Evolutionary conservation across 2,888 invertebrate species (phyloP).

Genomic region (Entomobrya proxima): DNA sequence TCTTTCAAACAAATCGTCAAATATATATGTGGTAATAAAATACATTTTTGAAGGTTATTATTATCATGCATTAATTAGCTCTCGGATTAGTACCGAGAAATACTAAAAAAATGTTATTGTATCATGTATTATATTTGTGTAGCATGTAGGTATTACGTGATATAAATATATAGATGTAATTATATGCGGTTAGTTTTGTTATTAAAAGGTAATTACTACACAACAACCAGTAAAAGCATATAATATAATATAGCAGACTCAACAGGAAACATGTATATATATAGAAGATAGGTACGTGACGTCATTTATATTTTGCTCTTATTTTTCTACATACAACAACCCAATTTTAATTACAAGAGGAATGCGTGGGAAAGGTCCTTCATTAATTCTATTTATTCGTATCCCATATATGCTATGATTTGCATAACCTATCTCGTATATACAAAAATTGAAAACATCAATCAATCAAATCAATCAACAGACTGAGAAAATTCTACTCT

Average conservation of each 20-base stretch:
- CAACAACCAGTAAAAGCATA: no score
- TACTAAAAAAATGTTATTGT: background rate
- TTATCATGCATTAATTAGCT: background rate
- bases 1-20: slow-evolving; percentile 53
- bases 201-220: no score
- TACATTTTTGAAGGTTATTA: background rate
- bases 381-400: background rate
- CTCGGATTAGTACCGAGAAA: no score
- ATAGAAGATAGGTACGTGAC: no score
- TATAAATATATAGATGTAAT: background rate
- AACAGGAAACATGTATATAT: no score
- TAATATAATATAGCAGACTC: no score
- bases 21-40: slow-evolving; percentile 46
- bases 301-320: slow-evolving; percentile 37
- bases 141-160: background rate
- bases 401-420: background rate
- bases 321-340: slow-evolving; percentile 41
- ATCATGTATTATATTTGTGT: background rate
- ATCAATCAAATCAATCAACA: slow-evolving; percentile 66
- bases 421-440: background rate
- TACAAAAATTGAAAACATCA: slow-evolving; percentile 33
- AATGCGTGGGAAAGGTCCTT: background rate
- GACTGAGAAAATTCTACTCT: slow-evolving; percentile 58
- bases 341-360: slow-evolving; percentile 20
- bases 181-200: background rate